Evolutionary conservation across 64 coral and sea anemone genomes (phyloP), one percentile per base, ranked within the genome.

Genomic region (Trachythela sp.): DNA sequence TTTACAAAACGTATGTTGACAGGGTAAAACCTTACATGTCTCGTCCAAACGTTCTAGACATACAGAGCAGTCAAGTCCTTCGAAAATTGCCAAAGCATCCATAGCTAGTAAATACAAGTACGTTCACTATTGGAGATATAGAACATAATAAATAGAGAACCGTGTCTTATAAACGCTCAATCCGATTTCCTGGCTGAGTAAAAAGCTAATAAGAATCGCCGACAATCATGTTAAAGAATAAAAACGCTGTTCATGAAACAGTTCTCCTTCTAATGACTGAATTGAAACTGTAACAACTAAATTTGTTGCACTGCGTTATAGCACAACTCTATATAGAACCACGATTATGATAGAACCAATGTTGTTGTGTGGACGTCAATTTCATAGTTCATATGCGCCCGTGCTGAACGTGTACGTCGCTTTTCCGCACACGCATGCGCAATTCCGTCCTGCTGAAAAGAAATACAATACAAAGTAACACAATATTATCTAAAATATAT

Each of bases 1-100:
- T 58, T 84, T 93, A 76, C 93, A 95, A 75, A 99, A 94, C 8
- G 96, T 99, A 87, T 99, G 96, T 89, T 99, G 96, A 77, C 96
- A 99, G 9, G 96, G 96, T 33, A 99, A 56, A 84, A 99, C 96
- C 87, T 91, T 99, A 31, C 93, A 99, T 45, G 86, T 99, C 48
- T 99, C 87, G 88, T 95, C 91, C 48, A 99, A 89, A 36, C 90
- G 94, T 83, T 99, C 93, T 32, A 99, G 87, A 76, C 96, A 99
- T 17, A 99, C 96, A 68, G 96, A 91, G 71, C 96, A 99, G 85
- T 99, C 96, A 34, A 99, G 83, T 56, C 94, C 70, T 84, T 99
- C 96, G 37, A 84, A 94, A 43, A 99, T 52, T 43, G 94, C 86
- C 13, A 75, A 85, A n/a, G 43, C 36, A 41, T 96, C 94, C 91